Percentiles rank a stretch among this genome's conserved stretches.
These are phyloP conservation scores for Synergus gifuensis DNA, from an alignment of 2,888 invertebrate species.

Conservation along the genomic window DNA sequence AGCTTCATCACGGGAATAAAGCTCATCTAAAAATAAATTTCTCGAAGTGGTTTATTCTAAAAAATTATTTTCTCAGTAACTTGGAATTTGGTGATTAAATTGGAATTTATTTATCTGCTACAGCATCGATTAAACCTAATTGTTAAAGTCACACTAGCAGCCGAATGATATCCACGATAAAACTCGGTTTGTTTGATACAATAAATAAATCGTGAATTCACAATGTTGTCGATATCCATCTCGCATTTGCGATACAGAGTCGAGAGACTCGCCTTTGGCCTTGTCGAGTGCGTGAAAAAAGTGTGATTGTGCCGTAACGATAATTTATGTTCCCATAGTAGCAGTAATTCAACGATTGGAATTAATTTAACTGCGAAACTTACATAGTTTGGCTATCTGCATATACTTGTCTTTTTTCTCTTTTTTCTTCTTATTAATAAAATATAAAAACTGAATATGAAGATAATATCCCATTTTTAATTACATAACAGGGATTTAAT, in stretches of 20 bases:
- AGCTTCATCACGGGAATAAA: neutral
- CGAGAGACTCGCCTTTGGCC: neutral
- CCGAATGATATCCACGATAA: neutral
- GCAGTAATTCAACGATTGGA: neutral
- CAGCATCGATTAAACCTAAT: neutral
- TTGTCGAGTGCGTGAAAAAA: neutral
- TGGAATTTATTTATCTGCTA: neutral
- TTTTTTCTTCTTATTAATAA: too few species aligned
- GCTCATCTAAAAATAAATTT: neutral
- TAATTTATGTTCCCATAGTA: neutral
- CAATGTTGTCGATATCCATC: slow-evolving; percentile 64
- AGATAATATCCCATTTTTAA: too few species aligned
- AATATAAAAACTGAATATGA: too few species aligned
- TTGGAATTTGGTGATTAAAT: neutral
- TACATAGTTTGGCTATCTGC: too few species aligned
- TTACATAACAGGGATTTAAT: too few species aligned
- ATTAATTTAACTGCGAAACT: too few species aligned
- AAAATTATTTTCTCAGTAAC: neutral
- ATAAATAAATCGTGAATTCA: slow-evolving; percentile 61
- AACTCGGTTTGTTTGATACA: slow-evolving; percentile 7
- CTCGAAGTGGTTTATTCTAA: neutral
- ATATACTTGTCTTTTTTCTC: too few species aligned
- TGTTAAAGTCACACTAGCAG: neutral
- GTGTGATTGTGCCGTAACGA: neutral
- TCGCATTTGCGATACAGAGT: slow-evolving; percentile 19